Percentiles rank a stretch among this genome's conserved stretches.
Conservation (phyloP, 2,797 vertebrate genomes). For the Loriculus beryllinus region DNA sequence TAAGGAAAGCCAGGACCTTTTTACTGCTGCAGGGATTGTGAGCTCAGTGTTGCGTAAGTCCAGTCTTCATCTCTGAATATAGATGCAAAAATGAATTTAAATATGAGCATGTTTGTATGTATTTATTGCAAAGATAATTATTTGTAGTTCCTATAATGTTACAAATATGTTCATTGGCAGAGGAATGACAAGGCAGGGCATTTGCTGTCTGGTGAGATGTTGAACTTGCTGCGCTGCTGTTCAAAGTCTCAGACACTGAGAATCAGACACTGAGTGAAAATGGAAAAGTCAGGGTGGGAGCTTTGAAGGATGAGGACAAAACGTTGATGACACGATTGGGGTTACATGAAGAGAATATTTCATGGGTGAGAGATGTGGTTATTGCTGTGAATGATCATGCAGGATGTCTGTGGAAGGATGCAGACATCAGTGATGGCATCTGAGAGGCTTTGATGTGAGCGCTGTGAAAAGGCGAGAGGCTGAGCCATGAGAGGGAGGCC, state of each 20-base stretch:
- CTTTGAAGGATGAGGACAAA: not conserved
- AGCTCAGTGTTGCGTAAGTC: not conserved
- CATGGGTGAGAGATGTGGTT: fast-evolving
- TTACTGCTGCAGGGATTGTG: not conserved
- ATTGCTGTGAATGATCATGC: fast-evolving
- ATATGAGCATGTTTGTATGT: fast-evolving
- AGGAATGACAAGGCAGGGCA: no score
- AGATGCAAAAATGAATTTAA: not conserved
- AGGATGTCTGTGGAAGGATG: not conserved
- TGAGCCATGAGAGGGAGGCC: not conserved
- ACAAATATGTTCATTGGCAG: fast-evolving
- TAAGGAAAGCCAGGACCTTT: not conserved
- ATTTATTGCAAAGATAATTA: not conserved
- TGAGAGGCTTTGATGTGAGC: not conserved
- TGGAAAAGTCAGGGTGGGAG: not conserved
- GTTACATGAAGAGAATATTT: not conserved
- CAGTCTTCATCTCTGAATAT: fast-evolving
- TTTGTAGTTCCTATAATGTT: not conserved
- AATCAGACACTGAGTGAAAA: not conserved
- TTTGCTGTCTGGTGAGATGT: not conserved
- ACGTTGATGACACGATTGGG: fast-evolving
- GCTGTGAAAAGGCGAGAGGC: not conserved
- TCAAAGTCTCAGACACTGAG: not conserved
- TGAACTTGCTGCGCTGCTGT: not conserved
- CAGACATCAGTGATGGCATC: fast-evolving